These are phyloP conservation scores for Mycalesis mineus DNA, from an alignment of 2,888 invertebrate species.

Conservation along the genomic window DNA sequence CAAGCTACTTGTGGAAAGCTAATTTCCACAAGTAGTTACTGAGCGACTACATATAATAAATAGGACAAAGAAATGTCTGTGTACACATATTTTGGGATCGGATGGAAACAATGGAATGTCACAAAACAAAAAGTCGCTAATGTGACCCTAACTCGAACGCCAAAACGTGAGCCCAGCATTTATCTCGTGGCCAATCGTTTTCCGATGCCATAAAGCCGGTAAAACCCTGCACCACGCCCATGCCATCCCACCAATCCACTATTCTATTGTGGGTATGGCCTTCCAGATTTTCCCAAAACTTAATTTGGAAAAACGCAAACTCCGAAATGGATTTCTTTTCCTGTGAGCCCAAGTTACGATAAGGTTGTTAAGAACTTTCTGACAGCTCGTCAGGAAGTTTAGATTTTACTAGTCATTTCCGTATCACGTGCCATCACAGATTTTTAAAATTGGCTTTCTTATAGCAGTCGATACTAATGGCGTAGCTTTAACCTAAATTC, in stretches of 20 bases:
- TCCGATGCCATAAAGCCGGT: constrained; percentile 51
- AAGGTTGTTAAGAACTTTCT: constrained; percentile 21
- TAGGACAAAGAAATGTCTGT: too few relatives aligned
- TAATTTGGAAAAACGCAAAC: constrained; percentile 45
- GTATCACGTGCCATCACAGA: constrained; percentile 9
- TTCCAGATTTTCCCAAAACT: constrained; percentile 36
- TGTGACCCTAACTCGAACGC: constrained; percentile 19
- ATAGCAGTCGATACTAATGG: too few relatives aligned
- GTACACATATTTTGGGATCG: too few relatives aligned
- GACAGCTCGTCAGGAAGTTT: constrained; percentile 13
- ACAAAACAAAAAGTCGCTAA: neutral
- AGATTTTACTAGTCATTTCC: constrained; percentile 28
- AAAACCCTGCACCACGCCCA: constrained; percentile 43
- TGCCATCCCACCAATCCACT: constrained; percentile 45
- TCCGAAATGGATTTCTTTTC: constrained; percentile 45
- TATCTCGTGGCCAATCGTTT: constrained; percentile 29
- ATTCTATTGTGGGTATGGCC: constrained; percentile 39
- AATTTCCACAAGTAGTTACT: too few relatives aligned
- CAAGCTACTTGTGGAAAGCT: too few relatives aligned
- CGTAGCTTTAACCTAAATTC: too few relatives aligned
- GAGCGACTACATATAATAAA: too few relatives aligned
- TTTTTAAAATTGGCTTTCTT: too few relatives aligned
- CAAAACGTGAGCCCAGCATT: constrained; percentile 13
- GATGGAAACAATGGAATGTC: too few relatives aligned
- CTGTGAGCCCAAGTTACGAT: constrained; percentile 28